Conservation (phyloP, 1,140 invertebrate genomes). For the Archivesica marissinica region DNA sequence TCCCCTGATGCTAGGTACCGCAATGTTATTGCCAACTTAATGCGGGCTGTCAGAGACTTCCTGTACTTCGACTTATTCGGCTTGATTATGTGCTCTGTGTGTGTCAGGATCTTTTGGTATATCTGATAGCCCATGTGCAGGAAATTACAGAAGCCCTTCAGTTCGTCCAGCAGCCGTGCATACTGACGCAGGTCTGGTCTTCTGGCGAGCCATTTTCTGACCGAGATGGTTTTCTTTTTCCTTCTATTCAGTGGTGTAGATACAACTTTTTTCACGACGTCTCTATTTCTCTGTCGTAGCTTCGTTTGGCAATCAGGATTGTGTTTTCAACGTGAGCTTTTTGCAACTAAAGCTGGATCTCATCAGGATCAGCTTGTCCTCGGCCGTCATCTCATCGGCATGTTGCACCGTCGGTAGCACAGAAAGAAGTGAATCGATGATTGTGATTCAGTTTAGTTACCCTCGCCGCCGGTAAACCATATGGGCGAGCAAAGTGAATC, state of each 20-base stretch:
- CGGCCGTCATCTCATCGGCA: background rate
- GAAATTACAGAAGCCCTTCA: slow-evolving; percentile 4
- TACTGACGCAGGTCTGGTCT: background rate
- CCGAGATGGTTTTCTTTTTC: background rate
- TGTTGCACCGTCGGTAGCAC: slow-evolving; percentile 12
- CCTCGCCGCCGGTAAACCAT: too few species aligned
- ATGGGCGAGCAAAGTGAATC: too few species aligned
- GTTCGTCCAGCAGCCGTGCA: slow-evolving; percentile 1
- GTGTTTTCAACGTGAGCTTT: slow-evolving; percentile 2
- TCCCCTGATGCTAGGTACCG: background rate
- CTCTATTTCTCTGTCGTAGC: background rate
- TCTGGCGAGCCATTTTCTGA: slow-evolving; percentile 4
- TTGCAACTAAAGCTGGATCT: background rate
- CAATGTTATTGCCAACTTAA: too few species aligned
- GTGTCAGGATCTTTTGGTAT: background rate
- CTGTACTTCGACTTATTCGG: background rate
- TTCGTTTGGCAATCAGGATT: background rate
- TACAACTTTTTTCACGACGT: background rate
- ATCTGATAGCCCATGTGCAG: slow-evolving; percentile 4
- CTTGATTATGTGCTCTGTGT: background rate
- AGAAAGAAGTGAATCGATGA: too few species aligned
- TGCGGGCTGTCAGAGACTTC: background rate
- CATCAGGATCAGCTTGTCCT: slow-evolving; percentile 5
- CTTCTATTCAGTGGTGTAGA: slow-evolving; percentile 4
- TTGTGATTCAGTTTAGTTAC: too few species aligned